These are phyloP conservation scores for Glossophaga mutica DNA, from an alignment of 2,797 vertebrate genomes.

Conservation along the genomic window DNA sequence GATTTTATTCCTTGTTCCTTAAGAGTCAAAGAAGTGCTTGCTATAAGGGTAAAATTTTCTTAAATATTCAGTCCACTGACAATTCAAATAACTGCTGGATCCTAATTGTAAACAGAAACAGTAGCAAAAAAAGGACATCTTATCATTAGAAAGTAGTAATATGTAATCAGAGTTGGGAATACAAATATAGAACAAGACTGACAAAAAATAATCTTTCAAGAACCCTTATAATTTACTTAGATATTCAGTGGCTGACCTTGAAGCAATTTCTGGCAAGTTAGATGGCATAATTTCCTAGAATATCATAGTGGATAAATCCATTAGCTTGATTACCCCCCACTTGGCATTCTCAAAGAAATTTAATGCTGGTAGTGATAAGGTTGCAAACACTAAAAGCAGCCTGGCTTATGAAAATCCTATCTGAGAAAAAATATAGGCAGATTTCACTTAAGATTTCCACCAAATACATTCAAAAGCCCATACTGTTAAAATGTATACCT, in stretches of 20 bases:
- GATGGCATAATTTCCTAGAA: slow-evolving; percentile 61
- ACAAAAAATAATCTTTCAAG: slow-evolving; percentile 27
- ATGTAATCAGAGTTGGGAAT: background rate
- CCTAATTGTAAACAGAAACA: background rate
- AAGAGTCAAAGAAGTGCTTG: slow-evolving; percentile 8
- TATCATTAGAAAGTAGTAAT: slow-evolving; percentile 1
- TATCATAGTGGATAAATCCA: slow-evolving; percentile 64
- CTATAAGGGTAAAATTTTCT: background rate
- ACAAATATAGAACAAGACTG: background rate
- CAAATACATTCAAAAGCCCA: background rate
- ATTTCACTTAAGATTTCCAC: slow-evolving; percentile 11
- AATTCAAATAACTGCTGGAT: slow-evolving; percentile 18
- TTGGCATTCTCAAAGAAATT: slow-evolving; percentile 69
- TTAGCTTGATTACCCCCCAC: slow-evolving; percentile 57
- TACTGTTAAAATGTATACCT: background rate
- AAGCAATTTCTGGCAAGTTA: slow-evolving; percentile 57
- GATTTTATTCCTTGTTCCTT: slow-evolving; percentile 6
- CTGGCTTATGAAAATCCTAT: slow-evolving; percentile 48
- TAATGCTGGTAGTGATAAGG: slow-evolving; percentile 59
- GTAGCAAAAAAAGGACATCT: background rate
- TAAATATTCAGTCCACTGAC: slow-evolving; percentile 25
- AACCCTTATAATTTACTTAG: slow-evolving; percentile 37
- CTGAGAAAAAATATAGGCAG: slow-evolving; percentile 27
- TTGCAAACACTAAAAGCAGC: slow-evolving; percentile 53
- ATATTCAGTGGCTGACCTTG: slow-evolving; percentile 55